These are phyloP conservation scores for Vollenhovia emeryi DNA, from an alignment of 1,140 invertebrate species.

Conservation along the genomic window DNA sequence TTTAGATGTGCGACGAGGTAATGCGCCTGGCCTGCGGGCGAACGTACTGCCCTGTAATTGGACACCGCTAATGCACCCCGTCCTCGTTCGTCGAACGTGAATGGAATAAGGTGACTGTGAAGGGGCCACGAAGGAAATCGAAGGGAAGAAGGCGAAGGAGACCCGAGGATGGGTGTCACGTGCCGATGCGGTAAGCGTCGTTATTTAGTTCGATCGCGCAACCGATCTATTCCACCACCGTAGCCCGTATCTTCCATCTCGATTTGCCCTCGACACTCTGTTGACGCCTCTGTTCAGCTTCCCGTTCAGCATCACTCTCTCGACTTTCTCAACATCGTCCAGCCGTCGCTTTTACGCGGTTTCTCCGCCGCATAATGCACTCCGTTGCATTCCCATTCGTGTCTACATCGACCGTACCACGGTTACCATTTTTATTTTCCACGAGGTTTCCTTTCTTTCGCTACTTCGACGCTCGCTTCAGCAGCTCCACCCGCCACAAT, in stretches of 20 bases:
- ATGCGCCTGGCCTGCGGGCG: constrained; percentile 43
- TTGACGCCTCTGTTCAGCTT: background rate
- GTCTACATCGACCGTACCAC: background rate
- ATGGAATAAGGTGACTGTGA: constrained; percentile 64
- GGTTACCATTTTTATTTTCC: constrained; percentile 49
- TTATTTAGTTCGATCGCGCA: constrained; percentile 66
- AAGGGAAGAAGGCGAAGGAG: background rate
- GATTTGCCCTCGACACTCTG: background rate
- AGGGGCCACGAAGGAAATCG: background rate
- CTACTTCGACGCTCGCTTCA: background rate
- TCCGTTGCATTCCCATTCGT: background rate
- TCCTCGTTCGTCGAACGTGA: constrained; percentile 69
- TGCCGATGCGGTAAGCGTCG: constrained; percentile 53
- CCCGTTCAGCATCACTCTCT: background rate
- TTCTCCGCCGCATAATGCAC: constrained; percentile 52
- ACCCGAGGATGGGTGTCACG: constrained; percentile 11
- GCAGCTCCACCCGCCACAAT: background rate
- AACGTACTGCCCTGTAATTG: constrained; percentile 66
- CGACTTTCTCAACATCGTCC: background rate
- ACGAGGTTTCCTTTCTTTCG: background rate
- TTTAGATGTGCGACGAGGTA: constrained; percentile 33
- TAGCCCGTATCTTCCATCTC: constrained; percentile 1
- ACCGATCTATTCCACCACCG: constrained; percentile 51
- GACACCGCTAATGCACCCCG: constrained; percentile 72
- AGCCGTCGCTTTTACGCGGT: constrained; percentile 16